These are phyloP conservation scores for Gortyna flavago DNA, from an alignment of 2,888 invertebrate species.

Conservation along the genomic window DNA sequence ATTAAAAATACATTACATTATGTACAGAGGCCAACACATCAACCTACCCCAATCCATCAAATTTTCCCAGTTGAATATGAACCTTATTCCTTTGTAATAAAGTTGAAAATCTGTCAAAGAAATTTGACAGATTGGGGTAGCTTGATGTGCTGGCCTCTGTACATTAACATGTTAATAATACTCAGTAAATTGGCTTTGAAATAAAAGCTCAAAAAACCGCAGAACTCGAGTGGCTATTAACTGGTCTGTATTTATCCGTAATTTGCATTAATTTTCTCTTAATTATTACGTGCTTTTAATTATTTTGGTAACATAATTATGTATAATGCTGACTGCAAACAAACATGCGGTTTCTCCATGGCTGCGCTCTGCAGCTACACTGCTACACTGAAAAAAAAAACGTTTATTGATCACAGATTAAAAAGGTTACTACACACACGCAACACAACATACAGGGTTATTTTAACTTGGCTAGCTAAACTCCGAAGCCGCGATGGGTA, in stretches of 20 bases:
- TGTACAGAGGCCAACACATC: no score
- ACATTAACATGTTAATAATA: neutral
- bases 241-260: neutral
- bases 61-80: no score
- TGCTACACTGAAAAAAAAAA: neutral
- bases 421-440: no score
- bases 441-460: neutral
- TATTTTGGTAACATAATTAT: neutral
- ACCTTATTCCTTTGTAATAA: no score
- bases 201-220: conserved; percentile 27
- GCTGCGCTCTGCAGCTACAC: no score
- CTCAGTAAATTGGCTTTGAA: neutral
- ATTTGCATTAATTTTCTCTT: conserved; percentile 5
- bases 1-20: neutral
- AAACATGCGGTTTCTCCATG: conserved; percentile 4
- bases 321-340: neutral
- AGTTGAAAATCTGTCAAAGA: no score
- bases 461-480: neutral
- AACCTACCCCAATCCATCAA: no score
- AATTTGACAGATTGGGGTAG: no score
- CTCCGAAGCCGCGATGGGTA: no score
- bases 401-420: no score
- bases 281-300: conserved; percentile 1
- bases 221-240: conserved; percentile 7
- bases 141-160: no score